Evolutionary conservation across 2,113 vertebrate species (phyloP).

Genomic region (Murina feae): DNA sequence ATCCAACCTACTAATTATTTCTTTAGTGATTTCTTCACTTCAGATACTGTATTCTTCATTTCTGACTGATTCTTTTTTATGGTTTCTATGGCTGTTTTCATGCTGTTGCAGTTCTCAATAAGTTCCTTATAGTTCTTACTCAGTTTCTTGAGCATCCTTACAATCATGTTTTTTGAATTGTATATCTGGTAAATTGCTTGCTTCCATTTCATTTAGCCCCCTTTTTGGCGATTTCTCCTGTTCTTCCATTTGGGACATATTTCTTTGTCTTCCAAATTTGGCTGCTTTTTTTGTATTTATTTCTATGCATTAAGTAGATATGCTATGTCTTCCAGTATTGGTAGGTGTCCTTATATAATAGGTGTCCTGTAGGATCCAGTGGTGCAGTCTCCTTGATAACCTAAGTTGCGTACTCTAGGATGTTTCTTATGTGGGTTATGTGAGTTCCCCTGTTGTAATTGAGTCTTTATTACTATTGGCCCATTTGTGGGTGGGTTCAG

Average conservation of each 20-base stretch:
- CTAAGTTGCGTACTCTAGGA: neutral
- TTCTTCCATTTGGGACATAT: neutral
- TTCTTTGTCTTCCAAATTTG: neutral
- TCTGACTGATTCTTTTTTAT: neutral
- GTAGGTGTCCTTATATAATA: neutral
- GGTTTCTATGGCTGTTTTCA: neutral
- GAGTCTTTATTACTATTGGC: neutral
- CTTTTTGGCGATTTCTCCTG: neutral
- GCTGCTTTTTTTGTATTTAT: neutral
- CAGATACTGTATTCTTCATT: neutral
- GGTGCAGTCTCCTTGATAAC: neutral
- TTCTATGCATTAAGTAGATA: neutral
- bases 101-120: neutral
- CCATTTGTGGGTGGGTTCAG: neutral
- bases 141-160: neutral
- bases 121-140: neutral
- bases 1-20: neutral
- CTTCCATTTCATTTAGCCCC: neutral
- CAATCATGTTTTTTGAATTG: neutral
- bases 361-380: neutral
- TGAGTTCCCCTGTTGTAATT: neutral
- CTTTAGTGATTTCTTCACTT: neutral
- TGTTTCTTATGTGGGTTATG: neutral
- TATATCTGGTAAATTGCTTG: neutral
- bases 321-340: neutral